Percentiles rank a stretch among this genome's conserved stretches.
Evolutionary conservation across 1,140 invertebrate species (phyloP).

Genomic region (Holcopasites calliopsidis): DNA sequence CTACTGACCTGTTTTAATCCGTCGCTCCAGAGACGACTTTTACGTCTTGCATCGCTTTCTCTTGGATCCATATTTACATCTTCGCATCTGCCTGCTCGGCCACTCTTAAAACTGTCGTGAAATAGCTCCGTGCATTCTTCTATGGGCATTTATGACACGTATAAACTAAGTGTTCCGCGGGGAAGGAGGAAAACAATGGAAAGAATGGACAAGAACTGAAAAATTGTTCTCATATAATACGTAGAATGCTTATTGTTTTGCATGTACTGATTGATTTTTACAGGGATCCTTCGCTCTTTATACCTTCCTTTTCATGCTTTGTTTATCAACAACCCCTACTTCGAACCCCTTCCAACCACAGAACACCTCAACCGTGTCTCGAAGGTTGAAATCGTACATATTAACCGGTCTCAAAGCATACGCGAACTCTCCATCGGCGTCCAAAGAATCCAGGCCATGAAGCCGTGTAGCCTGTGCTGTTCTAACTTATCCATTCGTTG

Average conservation of each 20-base stretch:
- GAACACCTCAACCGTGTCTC: too few relatives aligned
- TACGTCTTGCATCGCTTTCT: conserved; percentile 46
- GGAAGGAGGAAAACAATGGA: neutral
- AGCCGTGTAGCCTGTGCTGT: conserved; percentile 13
- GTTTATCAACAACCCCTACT: too few relatives aligned
- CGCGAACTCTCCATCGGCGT: neutral
- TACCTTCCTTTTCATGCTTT: too few relatives aligned
- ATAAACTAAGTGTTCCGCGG: neutral
- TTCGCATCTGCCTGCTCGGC: neutral
- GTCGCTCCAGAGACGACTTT: conserved; percentile 22
- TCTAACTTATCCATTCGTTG: neutral
- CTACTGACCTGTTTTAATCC: conserved; percentile 52
- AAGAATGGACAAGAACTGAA: neutral
- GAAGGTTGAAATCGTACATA: too few relatives aligned
- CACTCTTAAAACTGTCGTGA: conserved; percentile 3
- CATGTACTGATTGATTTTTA: too few relatives aligned
- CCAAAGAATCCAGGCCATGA: neutral
- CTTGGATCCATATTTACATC: conserved; percentile 46
- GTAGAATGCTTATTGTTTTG: too few relatives aligned
- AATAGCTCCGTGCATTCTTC: neutral
- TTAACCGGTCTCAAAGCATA: too few relatives aligned
- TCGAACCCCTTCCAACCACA: too few relatives aligned
- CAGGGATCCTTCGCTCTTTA: too few relatives aligned
- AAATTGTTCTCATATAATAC: too few relatives aligned
- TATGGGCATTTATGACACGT: too few relatives aligned